Base-by-base conservation (phyloP, 2,888 invertebrate species). In the Scaptomyza flava region DNA sequence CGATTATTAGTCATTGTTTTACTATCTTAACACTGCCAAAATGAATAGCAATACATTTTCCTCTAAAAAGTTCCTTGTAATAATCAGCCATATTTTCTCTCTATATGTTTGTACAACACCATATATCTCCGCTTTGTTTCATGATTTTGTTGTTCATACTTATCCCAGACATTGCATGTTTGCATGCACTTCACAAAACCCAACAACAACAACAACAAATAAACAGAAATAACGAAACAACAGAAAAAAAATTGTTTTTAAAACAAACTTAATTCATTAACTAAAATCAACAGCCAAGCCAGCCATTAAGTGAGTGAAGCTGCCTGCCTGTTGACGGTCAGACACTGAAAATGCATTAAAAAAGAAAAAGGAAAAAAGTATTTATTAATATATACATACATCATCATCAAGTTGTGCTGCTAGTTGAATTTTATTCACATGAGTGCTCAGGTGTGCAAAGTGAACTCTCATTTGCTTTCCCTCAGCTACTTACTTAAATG, bases 181-280 rank as follows among this genome's bases (percentile, higher is more conserved):
- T 72, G 65, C 83, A 59, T 68, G 73, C 59, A 72, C 68, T 69
- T 74, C 46, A 57, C 38, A 43, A 46, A 46, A 38, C 8, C 8
- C 17, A n/a, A n/a, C 23, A 43, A 31, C 11, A 70, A 27, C 14
- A 14, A 36, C 20, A 48, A 12, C 47, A 33, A 3, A 27, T 27
- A 6, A 31, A 20, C 42, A 20, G 42, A 2, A 47, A 17, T 20
- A 17, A 2, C 12, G 17, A 14, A 42, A 45, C 50, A 50, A 23
- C 17, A 46, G 2, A 14, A 23, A 48, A 60, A 54, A 59, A 58
- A 59, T 31, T 64, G 57, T 48, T 68, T 71, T 72, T 23, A 71
- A 72, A 72, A 76, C 68, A 66, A 78, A 86, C 71, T 72, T 74
- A 73, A 86, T 83, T 86, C 74, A 82, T 84, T 84, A 86, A 81